Evolutionary conservation across 2,797 vertebrate genomes (phyloP), one percentile per base, ranked within the genome.

Genomic region (Oryzias sinensis): DNA sequence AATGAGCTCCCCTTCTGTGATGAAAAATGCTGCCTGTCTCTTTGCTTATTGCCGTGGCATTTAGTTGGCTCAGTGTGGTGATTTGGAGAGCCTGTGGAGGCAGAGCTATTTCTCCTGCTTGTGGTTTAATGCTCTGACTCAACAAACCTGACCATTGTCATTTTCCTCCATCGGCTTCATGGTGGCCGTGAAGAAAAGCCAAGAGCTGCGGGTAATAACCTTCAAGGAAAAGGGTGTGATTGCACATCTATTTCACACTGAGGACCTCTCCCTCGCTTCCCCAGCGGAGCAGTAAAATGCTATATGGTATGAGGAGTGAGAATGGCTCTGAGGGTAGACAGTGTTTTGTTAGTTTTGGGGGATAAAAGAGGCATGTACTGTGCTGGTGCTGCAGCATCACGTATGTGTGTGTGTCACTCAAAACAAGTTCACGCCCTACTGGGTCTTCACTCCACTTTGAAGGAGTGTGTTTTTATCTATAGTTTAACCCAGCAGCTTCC

Each of bases 61-160:
- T 90, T 86, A 83, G 77, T 81, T 83, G 87, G 80, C 84, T 87
- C 80, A 64, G 82, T 81, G 73, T 84, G 74, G 88, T 84, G 85
- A 87, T 90, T 89, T 83, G 81, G 83, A 82, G 80, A 77, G 84
- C 76, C 83, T 76, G 81, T 72, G 69, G 87, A 83, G 81, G 87
- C 80, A 75, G 86, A 85, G 77, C 87, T 81, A 88, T 91, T 89
- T 86, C 84, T 89, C 61, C 85, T 85, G 83, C 79, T 84, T 72
- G 74, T 80, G 83, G 77, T 79, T 86, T 81, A 88, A 88, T 87
- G 79, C 75, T 84, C 80, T 80, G 74, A 86, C 87, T 90, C 83
- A 57, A 89, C 87, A 88, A 85, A 89, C 78, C 87, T 87, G 89
- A 85, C 89, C 89, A 86, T 88, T 90, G 91, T 90, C 86, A 89